Evolutionary conservation across 2,797 vertebrate genomes (phyloP), one percentile per base, ranked within the genome.

Genomic region (Gobio occitaniae): DNA sequence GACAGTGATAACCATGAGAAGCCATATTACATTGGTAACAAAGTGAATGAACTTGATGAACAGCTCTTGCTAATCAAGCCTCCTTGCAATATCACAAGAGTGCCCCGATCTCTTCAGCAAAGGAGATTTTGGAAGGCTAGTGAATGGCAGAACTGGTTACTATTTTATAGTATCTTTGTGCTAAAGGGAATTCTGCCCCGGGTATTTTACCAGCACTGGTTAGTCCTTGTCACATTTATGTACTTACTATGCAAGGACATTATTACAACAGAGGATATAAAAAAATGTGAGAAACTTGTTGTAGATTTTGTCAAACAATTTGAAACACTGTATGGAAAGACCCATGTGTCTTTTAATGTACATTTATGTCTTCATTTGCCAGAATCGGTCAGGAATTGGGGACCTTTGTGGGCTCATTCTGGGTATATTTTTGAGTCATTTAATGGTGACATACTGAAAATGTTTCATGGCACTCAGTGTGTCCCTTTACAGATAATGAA

Each of bases 1-100:
- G 82, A 89, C 11, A 89, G 84, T 87, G 84, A 90, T 6, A 25
- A 90, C 75, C 85, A 89, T 61, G 69, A 83, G 65, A 25, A 89
- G 6, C 85, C 88, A 86, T 88, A 87, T 19, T 89, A 88, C 25
- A 82, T 85, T 65, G 50, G 86, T 2, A 84, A 38, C 16, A 12
- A 25, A 13, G 54, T 86, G 4, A 16, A 5, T 79, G 68, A 87
- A 6, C 68, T 80, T 9, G 86, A 80, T 16, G 5, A 79, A 36
- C 81, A 79, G n/a, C 86, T 84, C 29, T 71, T 85, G 6, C 1
- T 0, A 79, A 87, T 87, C 50, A 87, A 71, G 12, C 81, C 76
- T 3, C 81, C 81, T 80, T 79, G 86, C 56, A 84, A 80, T 80
- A 16, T 84, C 4, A 80, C 81, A 54, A 65, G 76, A 84, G 68